Evolutionary conservation across 2,797 vertebrate genomes (phyloP).

Genomic region (Premnoplex brunnescens): DNA sequence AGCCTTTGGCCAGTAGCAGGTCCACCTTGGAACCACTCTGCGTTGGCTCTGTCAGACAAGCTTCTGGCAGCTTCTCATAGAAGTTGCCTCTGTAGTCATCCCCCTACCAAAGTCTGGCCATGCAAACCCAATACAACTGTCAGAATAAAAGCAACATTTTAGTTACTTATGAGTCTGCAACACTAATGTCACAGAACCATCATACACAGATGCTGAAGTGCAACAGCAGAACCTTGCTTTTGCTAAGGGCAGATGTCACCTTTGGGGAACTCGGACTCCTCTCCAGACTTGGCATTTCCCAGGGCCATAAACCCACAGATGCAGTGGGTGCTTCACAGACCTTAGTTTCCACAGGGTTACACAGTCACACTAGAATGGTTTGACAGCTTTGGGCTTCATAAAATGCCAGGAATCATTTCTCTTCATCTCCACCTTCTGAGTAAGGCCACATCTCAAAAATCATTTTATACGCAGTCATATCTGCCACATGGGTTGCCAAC

Average conservation of each 20-base stretch:
- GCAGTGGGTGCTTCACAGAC: neutral
- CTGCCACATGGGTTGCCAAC: neutral
- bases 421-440: neutral
- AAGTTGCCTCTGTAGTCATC: neutral
- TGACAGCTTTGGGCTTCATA: conserved; percentile 3
- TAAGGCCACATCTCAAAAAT: neutral
- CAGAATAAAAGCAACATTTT: neutral
- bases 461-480: neutral
- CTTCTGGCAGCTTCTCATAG: neutral
- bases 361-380: neutral
- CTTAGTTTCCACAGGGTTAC: neutral
- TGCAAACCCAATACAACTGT: neutral
- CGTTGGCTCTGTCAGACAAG: neutral
- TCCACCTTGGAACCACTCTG: neutral
- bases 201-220: neutral
- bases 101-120: neutral
- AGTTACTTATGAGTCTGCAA: neutral
- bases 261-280: neutral
- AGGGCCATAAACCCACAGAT: neutral
- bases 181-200: neutral
- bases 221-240: neutral
- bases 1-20: fast-evolving
- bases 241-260: neutral
- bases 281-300: neutral
- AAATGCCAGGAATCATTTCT: neutral